Percentiles rank a stretch among this genome's conserved stretches.
Evolutionary conservation across 2,797 vertebrate species (phyloP).

Genomic region (Sebastes minor): DNA sequence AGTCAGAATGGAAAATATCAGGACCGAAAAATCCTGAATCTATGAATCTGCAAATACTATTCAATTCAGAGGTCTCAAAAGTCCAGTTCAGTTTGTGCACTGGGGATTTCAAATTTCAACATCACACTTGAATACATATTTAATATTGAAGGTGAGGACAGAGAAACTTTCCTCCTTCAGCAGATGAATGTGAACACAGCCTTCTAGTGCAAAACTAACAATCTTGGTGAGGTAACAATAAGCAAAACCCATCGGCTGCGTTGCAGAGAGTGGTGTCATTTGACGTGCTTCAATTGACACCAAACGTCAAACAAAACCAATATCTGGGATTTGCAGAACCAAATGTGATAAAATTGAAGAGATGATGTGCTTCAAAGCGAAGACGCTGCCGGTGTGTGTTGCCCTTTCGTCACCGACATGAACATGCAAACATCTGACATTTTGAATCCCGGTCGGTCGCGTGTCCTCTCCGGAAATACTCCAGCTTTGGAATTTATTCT

Average conservation of each 20-base stretch:
- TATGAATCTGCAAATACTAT: neutral
- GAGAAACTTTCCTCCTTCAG: neutral
- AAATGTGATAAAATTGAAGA: neutral
- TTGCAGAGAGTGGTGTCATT: neutral
- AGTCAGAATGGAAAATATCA: neutral
- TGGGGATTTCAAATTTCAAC: neutral
- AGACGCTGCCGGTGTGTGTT: neutral
- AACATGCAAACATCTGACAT: neutral
- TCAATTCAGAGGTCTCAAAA: neutral
- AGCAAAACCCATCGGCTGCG: neutral
- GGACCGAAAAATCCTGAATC: rapidly evolving
- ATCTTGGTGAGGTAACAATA: neutral
- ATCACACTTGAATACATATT: neutral
- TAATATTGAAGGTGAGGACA: neutral
- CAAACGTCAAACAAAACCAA: neutral
- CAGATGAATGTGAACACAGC: neutral
- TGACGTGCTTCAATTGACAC: neutral
- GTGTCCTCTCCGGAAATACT: neutral
- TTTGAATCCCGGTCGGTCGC: neutral
- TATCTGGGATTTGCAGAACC: neutral
- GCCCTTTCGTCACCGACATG: neutral
- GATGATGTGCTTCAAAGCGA: neutral
- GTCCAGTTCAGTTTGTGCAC: neutral
- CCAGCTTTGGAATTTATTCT: neutral
- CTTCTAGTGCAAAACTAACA: neutral